phyloP scores from a whole-genome alignment of 64 coral and sea anemone species.

The Stichodactyla helianthus region DNA sequence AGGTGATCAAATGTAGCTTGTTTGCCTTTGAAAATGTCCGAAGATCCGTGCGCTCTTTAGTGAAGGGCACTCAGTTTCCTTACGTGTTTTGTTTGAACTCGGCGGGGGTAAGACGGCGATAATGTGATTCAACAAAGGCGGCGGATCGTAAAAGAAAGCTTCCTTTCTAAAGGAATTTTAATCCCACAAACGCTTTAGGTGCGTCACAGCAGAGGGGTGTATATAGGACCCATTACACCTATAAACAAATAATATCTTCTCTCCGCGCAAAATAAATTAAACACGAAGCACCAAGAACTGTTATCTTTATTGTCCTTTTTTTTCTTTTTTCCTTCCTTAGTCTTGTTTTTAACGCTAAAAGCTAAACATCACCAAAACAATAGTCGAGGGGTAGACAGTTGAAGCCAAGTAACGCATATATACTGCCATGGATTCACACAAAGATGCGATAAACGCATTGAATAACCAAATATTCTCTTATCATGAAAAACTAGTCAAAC shows the following conservation, averaged over 20 bases:
- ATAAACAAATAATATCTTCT: neutral
- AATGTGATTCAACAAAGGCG: slow-evolving; percentile 2
- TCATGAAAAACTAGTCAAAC: neutral
- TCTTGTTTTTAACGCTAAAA: slow-evolving; percentile 1
- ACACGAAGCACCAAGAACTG: neutral
- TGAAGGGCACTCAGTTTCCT: neutral
- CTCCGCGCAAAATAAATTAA: neutral
- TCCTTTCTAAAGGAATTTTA: slow-evolving; percentile 12
- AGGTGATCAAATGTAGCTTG: too few species aligned
- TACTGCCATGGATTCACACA: neutral
- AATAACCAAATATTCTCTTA: slow-evolving; percentile 7
- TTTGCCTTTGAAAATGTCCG: neutral
- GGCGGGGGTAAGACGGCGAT: slow-evolving; percentile 2
- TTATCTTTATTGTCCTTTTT: neutral
- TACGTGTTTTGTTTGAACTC: slow-evolving; percentile 2
- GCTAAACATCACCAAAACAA: neutral
- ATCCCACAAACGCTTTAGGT: neutral
- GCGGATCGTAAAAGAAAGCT: neutral
- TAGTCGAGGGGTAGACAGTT: neutral
- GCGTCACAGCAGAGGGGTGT: neutral
- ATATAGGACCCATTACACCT: neutral
- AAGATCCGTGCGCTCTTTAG: neutral
- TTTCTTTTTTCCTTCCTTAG: neutral
- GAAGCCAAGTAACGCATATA: neutral
- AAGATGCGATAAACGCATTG: neutral